Evolutionary conservation across 2,113 vertebrate species (phyloP).

Genomic region (Thermophis baileyi): DNA sequence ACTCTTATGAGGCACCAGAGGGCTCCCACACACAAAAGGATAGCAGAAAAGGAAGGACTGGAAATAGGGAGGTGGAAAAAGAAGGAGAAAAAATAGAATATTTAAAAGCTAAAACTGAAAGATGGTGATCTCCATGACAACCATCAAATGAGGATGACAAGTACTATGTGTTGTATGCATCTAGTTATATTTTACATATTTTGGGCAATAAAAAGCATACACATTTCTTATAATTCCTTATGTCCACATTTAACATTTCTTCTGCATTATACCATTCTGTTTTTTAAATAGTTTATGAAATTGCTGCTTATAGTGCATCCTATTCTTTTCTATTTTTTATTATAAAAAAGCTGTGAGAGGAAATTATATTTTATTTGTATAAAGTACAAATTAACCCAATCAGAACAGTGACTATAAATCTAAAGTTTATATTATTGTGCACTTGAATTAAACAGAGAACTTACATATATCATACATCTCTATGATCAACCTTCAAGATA

Average conservation of each 20-base stretch:
- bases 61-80: neutral
- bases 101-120: neutral
- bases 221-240: neutral
- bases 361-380: neutral
- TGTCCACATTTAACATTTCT: neutral
- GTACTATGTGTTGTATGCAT: neutral
- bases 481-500: neutral
- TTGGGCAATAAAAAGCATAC: neutral
- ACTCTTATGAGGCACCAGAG: neutral
- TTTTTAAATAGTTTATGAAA: neutral
- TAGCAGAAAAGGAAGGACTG: neutral
- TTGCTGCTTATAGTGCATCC: neutral
- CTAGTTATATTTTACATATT: neutral
- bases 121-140: neutral
- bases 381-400: neutral
- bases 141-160: neutral
- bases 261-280: neutral
- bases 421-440: neutral
- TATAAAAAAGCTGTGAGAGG: neutral
- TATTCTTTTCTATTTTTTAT: neutral
- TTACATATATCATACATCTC: neutral
- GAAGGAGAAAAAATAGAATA: neutral
- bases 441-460: neutral
- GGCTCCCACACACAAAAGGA: neutral
- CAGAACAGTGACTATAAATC: neutral